Base-by-base conservation (phyloP, 2,797 vertebrate species). In the Erithacus rubecula region DNA sequence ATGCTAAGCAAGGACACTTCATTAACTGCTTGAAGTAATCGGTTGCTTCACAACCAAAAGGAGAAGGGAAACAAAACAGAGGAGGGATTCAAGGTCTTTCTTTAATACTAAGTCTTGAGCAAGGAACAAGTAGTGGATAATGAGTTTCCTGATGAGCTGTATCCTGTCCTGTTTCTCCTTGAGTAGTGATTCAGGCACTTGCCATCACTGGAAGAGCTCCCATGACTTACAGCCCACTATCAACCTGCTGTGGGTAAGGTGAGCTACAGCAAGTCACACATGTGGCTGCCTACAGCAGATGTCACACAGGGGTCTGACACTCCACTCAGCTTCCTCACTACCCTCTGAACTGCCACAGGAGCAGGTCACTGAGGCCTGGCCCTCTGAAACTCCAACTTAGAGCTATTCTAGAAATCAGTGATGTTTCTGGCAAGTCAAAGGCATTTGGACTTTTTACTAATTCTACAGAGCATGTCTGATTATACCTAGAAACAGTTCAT, bases 311-410 rank as follows among this genome's bases (percentile, higher is more conserved):
- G 26, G 9, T 36, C 56, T 77, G 59, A 80, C 39, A 30, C 24
- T 46, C 36, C 37, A 4, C 14, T 30, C 15, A 13, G 29, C 32
- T 37, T 70, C 47, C 47, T 58, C 34, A 27, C 12, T 47, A 22
- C 22, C 34, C 26, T 19, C 39, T 39, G 74, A 64, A 41, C 62
- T 43, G 49, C 36, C 74, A 39, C 8, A 1, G 0, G 2, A 78
- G 43, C 39, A 59, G 43, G 49, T 30, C n/a, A 76, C 37, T 0
- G 0, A 64, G 53, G 26, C 29, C 44, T 1, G 2, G 30, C 5
- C 37, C 52, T 85, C 17, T 23, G 12, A 37, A 92, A 81, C 77
- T 26, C 49, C 49, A 60, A 0, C 58, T 69, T 27, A 27, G 19
- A 84, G 63, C 34, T 60, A 5, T 6, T 10, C 64, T 70, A 65